Conservation (phyloP, 1,140 invertebrate genomes). For the Ceratina australensis region DNA sequence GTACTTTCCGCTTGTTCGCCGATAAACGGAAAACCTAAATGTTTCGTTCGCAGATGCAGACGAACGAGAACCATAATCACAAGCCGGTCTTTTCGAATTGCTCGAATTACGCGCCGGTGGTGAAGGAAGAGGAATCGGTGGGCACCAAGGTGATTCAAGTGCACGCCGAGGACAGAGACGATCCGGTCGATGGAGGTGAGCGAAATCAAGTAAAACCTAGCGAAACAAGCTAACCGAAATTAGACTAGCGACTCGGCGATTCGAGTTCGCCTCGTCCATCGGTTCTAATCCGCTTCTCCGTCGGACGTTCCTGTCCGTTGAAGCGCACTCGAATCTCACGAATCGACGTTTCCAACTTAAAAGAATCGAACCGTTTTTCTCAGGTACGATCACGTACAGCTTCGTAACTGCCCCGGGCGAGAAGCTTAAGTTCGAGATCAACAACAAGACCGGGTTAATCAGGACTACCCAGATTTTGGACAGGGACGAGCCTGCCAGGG, state of each 20-base stretch:
- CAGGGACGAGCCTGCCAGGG: slow-evolving; percentile 90
- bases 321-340: background rate
- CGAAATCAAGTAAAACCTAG: background rate
- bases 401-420: slow-evolving; percentile 88
- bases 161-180: slow-evolving; percentile 82
- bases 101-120: slow-evolving; percentile 83
- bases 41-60: slow-evolving; percentile 49
- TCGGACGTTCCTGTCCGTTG: too few relatives aligned
- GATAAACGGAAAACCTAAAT: background rate
- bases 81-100: slow-evolving; percentile 89
- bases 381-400: slow-evolving; percentile 86
- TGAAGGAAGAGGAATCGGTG: slow-evolving; percentile 84
- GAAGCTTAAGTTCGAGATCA: slow-evolving; percentile 88
- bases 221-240: background rate
- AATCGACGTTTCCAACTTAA: too few relatives aligned
- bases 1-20: too few relatives aligned
- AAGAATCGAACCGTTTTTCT: slow-evolving; percentile 1
- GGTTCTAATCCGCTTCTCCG: too few relatives aligned
- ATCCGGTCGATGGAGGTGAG: slow-evolving; percentile 85
- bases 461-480: slow-evolving; percentile 88
- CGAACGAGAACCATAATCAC: slow-evolving; percentile 81
- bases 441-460: slow-evolving; percentile 87
- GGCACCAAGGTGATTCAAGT: slow-evolving; percentile 84
- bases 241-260: too few relatives aligned
- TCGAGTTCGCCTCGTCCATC: too few relatives aligned